Conservation (phyloP, 2,113 vertebrate genomes). For the Nothoprocta perdicaria region DNA sequence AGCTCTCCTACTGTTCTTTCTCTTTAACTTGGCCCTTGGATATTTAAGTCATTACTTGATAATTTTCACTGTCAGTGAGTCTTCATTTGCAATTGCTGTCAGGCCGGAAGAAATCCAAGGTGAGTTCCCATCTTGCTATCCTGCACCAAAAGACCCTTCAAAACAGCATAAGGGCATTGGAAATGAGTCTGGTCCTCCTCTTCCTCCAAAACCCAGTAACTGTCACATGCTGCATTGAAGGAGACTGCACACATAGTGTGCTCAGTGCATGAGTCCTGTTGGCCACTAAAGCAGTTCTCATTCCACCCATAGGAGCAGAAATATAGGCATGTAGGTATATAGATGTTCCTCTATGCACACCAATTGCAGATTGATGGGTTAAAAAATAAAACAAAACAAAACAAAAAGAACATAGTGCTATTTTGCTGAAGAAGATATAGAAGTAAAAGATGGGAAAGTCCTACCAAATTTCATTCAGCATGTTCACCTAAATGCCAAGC, state of each 20-base stretch:
- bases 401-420: neutral
- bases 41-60: conserved; percentile 11
- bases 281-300: neutral
- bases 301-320: neutral
- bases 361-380: neutral
- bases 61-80: neutral
- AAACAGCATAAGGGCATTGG: neutral
- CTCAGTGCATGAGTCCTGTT: neutral
- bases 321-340: neutral
- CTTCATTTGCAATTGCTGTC: neutral
- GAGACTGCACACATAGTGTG: neutral
- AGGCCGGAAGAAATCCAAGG: neutral
- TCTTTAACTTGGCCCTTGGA: neutral
- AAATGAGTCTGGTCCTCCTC: neutral
- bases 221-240: neutral
- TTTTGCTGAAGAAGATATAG: neutral
- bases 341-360: neutral
- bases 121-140: neutral
- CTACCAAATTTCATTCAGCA: neutral
- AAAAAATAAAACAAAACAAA: neutral
- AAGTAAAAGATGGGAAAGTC: neutral
- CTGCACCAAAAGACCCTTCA: neutral
- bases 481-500: neutral
- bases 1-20: neutral
- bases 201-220: neutral